Base-by-base conservation (phyloP, 2,888 invertebrate species). In the Eristalis intricaria region DNA sequence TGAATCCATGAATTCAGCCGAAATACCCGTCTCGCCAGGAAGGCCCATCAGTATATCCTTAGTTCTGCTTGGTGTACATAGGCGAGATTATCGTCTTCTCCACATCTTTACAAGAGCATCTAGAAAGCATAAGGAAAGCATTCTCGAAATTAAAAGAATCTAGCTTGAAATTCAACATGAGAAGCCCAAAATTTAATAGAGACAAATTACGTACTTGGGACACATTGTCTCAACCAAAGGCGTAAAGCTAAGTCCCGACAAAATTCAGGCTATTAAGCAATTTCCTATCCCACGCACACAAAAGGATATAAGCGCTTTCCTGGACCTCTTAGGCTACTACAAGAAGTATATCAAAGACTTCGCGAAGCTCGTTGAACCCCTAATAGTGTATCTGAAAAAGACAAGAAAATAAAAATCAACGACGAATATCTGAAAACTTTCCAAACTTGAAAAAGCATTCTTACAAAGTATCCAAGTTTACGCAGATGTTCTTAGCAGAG, bases 181-280 rank as follows among this genome's bases (percentile, higher is more conserved):
- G 2, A 75, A 75, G 10, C 76, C 63, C 19, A 73, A 86, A 10
- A 78, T 81, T 40, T 26, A 77, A 8, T 35, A 58, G 26, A 69
- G 74, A 64, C 63, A 78, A 78, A 84, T 78, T 10, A 43, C 66
- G 13, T 78, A 78, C 4, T 19, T 77, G 5, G 69, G 69, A 3
- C 38, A n/a, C 32, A 32, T 29, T 4, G 29, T 92, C n/a, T 89
- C 91, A 1, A 70, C 89, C 4, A 90, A 91, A 0, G 90, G 90
- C n/a, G 88, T 90, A 11, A 89, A 84, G 65, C 91, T 91, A 7
- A 90, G 91, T 69, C 90, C 90, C 1, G 85, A 89, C 3, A 91
- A 91, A n/a, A n/a, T n/a, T n/a, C n/a, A n/a, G n/a, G n/a, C n/a
- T n/a, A n/a, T n/a, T n/a, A n/a, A n/a, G n/a, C 88, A 90, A 4